Percentiles rank a stretch among this genome's conserved stretches.
Conservation (phyloP, 2,113 vertebrate genomes). For the Callipepla squamata region DNA sequence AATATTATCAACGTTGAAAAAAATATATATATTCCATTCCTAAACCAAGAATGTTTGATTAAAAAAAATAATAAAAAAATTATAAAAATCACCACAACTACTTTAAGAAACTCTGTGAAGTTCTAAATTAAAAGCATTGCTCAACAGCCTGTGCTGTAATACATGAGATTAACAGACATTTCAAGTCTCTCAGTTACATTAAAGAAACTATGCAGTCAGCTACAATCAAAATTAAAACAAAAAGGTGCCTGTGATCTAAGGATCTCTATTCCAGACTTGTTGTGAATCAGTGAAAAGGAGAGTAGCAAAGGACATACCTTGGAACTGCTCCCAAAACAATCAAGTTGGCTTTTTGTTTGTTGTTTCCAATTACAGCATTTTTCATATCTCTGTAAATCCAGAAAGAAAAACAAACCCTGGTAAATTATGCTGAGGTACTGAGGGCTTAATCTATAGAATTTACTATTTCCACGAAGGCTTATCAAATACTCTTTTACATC, state of each 20-base stretch:
- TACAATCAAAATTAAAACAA: constrained; percentile 56
- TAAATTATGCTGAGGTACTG: constrained; percentile 71
- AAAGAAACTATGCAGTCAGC: constrained; percentile 42
- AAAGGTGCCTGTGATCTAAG: constrained; percentile 53
- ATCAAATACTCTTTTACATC: constrained; percentile 25
- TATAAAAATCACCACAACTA: neutral
- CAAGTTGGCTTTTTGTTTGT: constrained; percentile 99
- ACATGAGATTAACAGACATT: constrained; percentile 41
- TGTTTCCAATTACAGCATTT: constrained; percentile 99
- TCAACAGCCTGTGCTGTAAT: constrained; percentile 35
- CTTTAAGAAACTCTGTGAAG: constrained; percentile 6
- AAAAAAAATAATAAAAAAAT: neutral
- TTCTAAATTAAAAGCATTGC: constrained; percentile 42
- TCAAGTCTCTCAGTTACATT: constrained; percentile 34
- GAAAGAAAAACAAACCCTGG: constrained; percentile 75
- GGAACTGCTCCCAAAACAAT: constrained; percentile 99
- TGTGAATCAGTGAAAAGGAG: constrained; percentile 72
- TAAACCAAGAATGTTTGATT: neutral
- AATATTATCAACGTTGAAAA: neutral
- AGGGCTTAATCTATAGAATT: constrained; percentile 71
- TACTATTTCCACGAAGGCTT: constrained; percentile 50
- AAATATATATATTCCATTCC: neutral
- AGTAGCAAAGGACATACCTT: constrained; percentile 83
- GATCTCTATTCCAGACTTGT: constrained; percentile 49
- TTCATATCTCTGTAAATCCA: constrained; percentile 96